Evolutionary conservation across 2,797 vertebrate species (phyloP), one percentile per base, ranked within the genome.

Genomic region (Syndactyla subalaris): DNA sequence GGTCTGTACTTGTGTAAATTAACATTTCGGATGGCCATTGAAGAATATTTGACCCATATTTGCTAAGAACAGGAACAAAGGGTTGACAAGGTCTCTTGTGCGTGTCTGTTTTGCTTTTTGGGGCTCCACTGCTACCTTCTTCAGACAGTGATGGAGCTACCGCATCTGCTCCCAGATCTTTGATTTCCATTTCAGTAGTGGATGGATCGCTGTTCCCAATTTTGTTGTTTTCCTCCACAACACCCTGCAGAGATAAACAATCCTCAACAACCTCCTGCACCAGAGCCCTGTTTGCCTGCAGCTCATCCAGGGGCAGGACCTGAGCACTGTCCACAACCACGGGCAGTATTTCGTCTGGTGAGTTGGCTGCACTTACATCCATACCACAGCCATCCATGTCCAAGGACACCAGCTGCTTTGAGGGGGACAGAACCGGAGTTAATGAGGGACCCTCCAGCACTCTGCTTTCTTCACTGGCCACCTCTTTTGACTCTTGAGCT

Each of bases 1-100:
- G 99, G 12, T 97, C 97, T 4, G 98, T 98, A 67, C 91, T 97
- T 49, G 99, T 99, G 88, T 98, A 98, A 91, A 96, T 96, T 58
- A 99, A 91, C 99, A 99, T 99, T 97, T 99, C 99, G 0, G 99
- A 98, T 6, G 99, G 99, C 99, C 99, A 99, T 66, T 98, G 99
- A 85, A 99, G 98, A 87, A 99, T 93, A 43, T 98, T 98, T 34
- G 97, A 97, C 8, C 98, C 98, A 12, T 98, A 97, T 88, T 98
- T 98, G 87, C 98, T 99, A 80, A 98, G 94, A 22, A 99, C 98
- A 0, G 97, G 97, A 93, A 99, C 79, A 97, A 99, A 98, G 11
- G 98, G 98, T 30, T 98, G 96, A 62, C 80, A 91, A 20, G 97
- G 97, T 92, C 97, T 98, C 80, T 96, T 98, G 77, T 39, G 68